Evolutionary conservation across 2,113 vertebrate species (phyloP), one percentile per base, ranked within the genome.

Genomic region (Equus przewalskii): DNA sequence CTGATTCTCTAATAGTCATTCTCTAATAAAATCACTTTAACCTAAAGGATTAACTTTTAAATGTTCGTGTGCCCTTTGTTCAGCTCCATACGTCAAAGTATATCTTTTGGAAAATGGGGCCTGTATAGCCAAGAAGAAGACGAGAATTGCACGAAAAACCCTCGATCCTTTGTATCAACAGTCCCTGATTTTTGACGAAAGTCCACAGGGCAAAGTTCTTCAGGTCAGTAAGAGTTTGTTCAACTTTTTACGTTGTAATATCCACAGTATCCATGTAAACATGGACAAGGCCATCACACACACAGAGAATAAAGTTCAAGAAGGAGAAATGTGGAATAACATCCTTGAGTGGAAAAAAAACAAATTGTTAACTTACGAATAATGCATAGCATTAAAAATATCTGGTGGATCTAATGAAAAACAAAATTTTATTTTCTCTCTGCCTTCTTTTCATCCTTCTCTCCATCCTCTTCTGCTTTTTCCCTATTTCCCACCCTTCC

Each of bases 81-180:
- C 98, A 99, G 99, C 99, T 98, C 99, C 99, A 0, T 99, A 99
- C 82, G 99, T 99, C 97, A 99, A 99, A 98, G 99, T 99, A 15
- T 99, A 99, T 86, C 99, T 99, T 97, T 98, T 99, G 98, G 99
- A 99, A 98, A 99, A 99, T 62, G 99, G 99, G 97, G 99, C 99
- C 3, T 99, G 99, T 78, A 99, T 99, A 98, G 99, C 99, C 98
- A 99, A 99, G 98, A 99, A 99, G 99, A 99, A 99, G 99, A 99
- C 99, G 93, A 99, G 99, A 98, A 99, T 99, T 98, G 99, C 99
- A 97, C 98, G 99, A 97, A 99, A 99, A 99, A 99, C 99, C 11
- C 99, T 99, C 73, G 99, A 99, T 98, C 99, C 99, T 64, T 98
- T 99, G 94, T 99, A 99, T 98, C 99, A 99, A 97, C 99, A 99